These are phyloP conservation scores for Zosterops japonicus DNA, from an alignment of 2,113 vertebrate genomes.

Conservation along the genomic window DNA sequence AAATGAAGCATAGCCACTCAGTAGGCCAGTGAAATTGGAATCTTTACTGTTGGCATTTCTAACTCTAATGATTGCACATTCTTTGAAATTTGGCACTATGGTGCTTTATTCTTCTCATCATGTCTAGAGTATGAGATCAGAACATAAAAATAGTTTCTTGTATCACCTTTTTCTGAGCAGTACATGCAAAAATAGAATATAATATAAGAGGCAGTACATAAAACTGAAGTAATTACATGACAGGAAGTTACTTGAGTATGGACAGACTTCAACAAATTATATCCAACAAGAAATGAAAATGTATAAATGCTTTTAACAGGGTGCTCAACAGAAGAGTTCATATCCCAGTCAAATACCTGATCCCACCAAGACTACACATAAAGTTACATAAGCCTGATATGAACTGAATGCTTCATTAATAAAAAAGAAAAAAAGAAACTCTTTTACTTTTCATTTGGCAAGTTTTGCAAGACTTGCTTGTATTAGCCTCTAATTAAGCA, in stretches of 20 bases:
- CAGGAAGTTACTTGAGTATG: not conserved
- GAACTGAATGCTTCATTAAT: not conserved
- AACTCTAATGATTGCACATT: slow-evolving; percentile 40
- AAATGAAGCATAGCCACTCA: slow-evolving; percentile 62
- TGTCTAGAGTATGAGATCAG: slow-evolving; percentile 21
- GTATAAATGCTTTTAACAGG: not conserved
- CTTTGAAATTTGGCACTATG: slow-evolving; percentile 37
- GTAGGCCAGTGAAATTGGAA: slow-evolving; percentile 42
- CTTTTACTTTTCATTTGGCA: not conserved
- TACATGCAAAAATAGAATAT: slow-evolving; percentile 2
- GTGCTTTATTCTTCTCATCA: slow-evolving; percentile 41
- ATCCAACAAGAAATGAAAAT: not conserved
- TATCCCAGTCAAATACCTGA: not conserved
- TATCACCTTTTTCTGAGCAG: slow-evolving; percentile 21
- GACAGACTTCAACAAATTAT: not conserved
- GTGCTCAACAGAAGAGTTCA: not conserved
- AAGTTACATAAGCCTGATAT: not conserved
- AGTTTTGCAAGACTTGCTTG: slow-evolving; percentile 1
- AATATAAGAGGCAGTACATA: not conserved
- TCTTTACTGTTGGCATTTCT: slow-evolving; percentile 54
- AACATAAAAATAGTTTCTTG: slow-evolving; percentile 46
- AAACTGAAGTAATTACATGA: not conserved
- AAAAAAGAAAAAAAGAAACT: not conserved
- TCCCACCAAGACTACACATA: not conserved
- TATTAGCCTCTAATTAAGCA: slow-evolving; percentile 38